A percentile compares a stretch with the other conserved stretches of the same genome.
These are phyloP conservation scores for Calephelis virginiensis DNA, from an alignment of 1,140 invertebrate genomes.

Conservation along the genomic window DNA sequence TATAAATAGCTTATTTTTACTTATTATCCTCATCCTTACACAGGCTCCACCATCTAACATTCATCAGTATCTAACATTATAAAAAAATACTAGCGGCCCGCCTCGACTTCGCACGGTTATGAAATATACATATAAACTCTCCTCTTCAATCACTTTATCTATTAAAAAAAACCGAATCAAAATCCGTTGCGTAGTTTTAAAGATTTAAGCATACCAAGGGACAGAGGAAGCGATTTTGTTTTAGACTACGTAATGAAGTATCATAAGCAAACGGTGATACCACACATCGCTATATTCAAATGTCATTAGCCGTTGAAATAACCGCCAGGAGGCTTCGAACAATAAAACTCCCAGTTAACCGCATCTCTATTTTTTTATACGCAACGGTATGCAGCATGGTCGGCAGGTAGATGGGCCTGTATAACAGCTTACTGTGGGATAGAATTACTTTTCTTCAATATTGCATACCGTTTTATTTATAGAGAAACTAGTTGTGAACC, in stretches of 20 bases:
- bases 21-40: no score
- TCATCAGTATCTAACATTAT: no score
- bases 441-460: slow-evolving; percentile 17
- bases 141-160: no score
- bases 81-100: no score
- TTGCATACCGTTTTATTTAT: slow-evolving; percentile 19
- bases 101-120: no score
- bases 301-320: slow-evolving; percentile 10
- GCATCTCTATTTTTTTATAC: slow-evolving; percentile 11
- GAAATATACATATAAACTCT: no score
- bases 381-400: slow-evolving; percentile 16
- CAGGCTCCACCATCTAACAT: no score
- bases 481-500: slow-evolving; percentile 8
- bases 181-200: no score
- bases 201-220: no score
- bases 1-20: no score
- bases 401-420: slow-evolving; percentile 19
- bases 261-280: neutral
- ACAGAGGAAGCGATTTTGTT: no score
- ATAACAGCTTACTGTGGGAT: slow-evolving; percentile 18
- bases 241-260: neutral
- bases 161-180: no score
- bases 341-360: slow-evolving; percentile 8
- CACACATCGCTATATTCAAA: neutral
- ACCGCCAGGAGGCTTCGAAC: slow-evolving; percentile 4